These are phyloP conservation scores for Eufriesea mexicana DNA, from an alignment of 1,140 invertebrate genomes.

Conservation along the genomic window DNA sequence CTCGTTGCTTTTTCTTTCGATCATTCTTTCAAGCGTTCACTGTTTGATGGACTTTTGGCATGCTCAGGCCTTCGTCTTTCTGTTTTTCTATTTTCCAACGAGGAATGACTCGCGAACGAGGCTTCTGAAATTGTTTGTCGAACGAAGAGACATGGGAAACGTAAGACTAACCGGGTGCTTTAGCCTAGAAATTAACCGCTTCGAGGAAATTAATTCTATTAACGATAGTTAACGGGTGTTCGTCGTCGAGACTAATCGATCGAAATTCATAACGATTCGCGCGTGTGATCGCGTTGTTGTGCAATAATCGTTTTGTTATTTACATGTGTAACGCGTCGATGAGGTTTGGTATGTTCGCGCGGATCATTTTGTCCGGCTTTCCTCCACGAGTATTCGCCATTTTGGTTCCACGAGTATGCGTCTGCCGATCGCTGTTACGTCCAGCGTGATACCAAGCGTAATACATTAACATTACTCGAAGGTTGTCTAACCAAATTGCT, in stretches of 20 bases:
- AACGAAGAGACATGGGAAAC: not conserved
- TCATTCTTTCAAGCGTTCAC: not conserved
- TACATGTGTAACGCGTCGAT: slow-evolving; percentile 18
- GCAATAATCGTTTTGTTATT: slow-evolving; percentile 24
- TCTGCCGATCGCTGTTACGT: not conserved
- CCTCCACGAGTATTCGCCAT: not conserved
- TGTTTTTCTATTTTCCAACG: not conserved
- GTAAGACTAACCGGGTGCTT: slow-evolving; percentile 57
- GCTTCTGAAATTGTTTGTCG: not conserved
- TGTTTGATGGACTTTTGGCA: slow-evolving; percentile 1
- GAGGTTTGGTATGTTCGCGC: not conserved
- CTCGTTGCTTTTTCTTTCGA: slow-evolving; percentile 14
- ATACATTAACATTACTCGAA: slow-evolving; percentile 3
- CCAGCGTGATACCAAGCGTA: not conserved
- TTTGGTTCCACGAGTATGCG: not conserved
- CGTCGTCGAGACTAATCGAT: not conserved
- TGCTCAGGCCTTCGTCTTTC: not conserved
- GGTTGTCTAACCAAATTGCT: slow-evolving; percentile 58
- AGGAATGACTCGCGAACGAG: not conserved
- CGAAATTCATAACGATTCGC: not conserved
- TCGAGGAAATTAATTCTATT: slow-evolving; percentile 29
- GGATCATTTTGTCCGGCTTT: not conserved
- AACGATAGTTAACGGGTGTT: not conserved
- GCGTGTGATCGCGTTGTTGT: slow-evolving; percentile 10
- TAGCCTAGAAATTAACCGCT: slow-evolving; percentile 52